Percentiles rank a stretch among this genome's conserved stretches.
Evolutionary conservation across 2,797 vertebrate genomes (phyloP).

Genomic region (Xenopus petersii): DNA sequence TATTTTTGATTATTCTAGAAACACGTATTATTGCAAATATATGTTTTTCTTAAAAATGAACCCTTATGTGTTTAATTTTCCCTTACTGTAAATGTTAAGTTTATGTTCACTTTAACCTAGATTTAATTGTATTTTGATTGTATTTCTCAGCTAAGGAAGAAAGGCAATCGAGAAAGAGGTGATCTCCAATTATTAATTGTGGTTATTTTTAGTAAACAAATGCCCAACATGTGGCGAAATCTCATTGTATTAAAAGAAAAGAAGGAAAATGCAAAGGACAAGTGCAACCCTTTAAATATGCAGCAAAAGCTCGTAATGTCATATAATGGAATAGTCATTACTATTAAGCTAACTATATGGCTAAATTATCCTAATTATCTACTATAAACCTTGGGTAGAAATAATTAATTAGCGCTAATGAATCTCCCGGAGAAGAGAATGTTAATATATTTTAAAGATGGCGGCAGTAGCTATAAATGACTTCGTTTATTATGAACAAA

Average conservation of each 20-base stretch:
- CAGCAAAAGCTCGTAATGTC: background rate
- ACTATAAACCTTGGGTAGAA: background rate
- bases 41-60: too few species aligned
- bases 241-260: background rate
- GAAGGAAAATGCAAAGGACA: background rate
- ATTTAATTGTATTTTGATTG: too few species aligned
- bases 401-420: conserved; percentile 7
- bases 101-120: too few species aligned
- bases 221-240: background rate
- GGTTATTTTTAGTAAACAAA: too few species aligned
- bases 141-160: too few species aligned
- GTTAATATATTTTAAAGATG: conserved; percentile 9
- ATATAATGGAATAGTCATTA: background rate
- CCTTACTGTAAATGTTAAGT: too few species aligned
- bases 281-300: background rate
- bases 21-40: too few species aligned
- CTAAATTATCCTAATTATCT: conserved; percentile 3
- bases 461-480: background rate
- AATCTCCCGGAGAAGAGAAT: conserved; percentile 14
- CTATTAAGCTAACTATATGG: background rate
- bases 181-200: too few species aligned
- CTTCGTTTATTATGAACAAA: too few species aligned
- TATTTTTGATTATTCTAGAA: too few species aligned
- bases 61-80: too few species aligned
- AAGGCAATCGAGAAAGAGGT: too few species aligned